Conservation (phyloP, 2,888 invertebrate species). For the Limnephilus lunatus region DNA sequence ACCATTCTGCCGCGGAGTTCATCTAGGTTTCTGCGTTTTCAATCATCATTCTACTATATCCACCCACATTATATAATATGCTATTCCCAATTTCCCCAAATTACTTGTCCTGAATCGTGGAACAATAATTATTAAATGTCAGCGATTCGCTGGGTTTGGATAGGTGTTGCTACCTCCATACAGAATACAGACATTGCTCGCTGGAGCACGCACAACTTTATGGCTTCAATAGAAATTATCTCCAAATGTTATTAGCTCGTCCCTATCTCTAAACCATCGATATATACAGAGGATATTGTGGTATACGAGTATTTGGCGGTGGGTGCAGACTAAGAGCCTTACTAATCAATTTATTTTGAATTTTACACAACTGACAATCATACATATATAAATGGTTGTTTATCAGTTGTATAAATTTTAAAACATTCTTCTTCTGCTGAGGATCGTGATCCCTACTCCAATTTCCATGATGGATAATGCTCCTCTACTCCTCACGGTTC, state of each 20-base stretch:
- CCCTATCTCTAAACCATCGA: background rate
- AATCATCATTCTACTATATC: background rate
- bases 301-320: background rate
- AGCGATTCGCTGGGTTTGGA: constrained; percentile 24
- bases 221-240: constrained; percentile 20
- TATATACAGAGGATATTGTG: background rate
- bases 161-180: background rate
- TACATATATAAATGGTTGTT: too few species aligned
- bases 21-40: background rate
- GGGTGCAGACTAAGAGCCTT: too few species aligned
- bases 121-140: background rate
- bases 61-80: background rate
- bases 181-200: background rate
- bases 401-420: too few species aligned
- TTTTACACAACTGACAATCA: too few species aligned
- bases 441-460: too few species aligned
- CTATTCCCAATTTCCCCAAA: background rate
- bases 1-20: background rate
- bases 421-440: background rate
- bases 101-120: background rate
- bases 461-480: too few species aligned
- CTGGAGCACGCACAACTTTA: constrained; percentile 6
- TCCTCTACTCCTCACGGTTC: too few species aligned
- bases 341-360: too few species aligned
- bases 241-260: constrained; percentile 13